A percentile compares a stretch with the other conserved stretches of the same genome.
phyloP scores from a whole-genome alignment of 2,888 invertebrate genomes.

The Torymus aiolomorphi region DNA sequence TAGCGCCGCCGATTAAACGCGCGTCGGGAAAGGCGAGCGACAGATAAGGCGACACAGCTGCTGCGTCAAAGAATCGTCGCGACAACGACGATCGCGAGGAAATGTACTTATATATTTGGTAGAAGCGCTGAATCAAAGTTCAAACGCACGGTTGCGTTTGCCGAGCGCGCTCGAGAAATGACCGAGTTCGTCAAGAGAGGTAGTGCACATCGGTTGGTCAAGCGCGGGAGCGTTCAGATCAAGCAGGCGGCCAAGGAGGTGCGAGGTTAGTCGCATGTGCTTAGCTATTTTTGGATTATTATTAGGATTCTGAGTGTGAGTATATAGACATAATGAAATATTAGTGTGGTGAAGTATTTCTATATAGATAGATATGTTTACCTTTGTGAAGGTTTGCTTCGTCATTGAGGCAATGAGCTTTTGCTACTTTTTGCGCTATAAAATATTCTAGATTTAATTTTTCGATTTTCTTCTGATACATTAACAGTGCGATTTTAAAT shows the following conservation, averaged over 20 bases:
- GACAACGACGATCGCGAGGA: background rate
- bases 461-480: too few species aligned
- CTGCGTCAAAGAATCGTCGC: background rate
- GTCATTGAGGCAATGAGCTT: too few species aligned
- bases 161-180: conserved; percentile 60
- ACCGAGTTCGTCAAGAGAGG: conserved; percentile 72
- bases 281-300: too few species aligned
- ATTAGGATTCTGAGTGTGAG: too few species aligned
- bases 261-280: conserved; percentile 74
- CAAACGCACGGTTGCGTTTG: background rate
- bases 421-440: too few species aligned
- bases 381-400: too few species aligned
- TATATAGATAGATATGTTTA: too few species aligned
- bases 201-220: conserved; percentile 72
- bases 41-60: conserved; percentile 24
- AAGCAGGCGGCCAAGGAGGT: conserved; percentile 78
- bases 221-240: conserved; percentile 77
- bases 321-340: too few species aligned
- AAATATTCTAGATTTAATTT: too few species aligned
- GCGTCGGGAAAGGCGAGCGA: conserved; percentile 12
- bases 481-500: too few species aligned
- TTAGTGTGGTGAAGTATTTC: too few species aligned
- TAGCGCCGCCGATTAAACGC: conserved; percentile 37
- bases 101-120: background rate
- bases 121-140: background rate